phyloP scores from a whole-genome alignment of 92 coral and sea anemone species.

The Blastomussa wellsi region DNA sequence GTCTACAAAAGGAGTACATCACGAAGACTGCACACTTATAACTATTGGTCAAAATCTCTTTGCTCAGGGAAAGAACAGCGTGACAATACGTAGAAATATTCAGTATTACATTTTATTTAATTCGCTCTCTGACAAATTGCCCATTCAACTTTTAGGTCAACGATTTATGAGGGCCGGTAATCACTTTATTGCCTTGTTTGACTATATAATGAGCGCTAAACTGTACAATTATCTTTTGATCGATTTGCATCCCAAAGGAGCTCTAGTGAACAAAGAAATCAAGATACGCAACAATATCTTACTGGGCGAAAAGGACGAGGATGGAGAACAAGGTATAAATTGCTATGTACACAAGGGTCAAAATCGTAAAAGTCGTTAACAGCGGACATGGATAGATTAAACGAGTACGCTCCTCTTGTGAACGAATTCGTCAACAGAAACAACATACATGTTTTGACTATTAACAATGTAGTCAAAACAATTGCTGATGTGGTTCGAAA shows the following conservation, averaged over 20 bases:
- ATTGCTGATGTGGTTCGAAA: conserved; percentile 3
- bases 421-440: neutral
- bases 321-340: neutral
- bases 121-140: conserved; percentile 14
- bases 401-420: conserved; percentile 1
- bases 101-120: neutral
- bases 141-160: neutral
- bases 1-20: neutral
- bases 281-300: no score
- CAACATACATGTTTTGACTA: neutral
- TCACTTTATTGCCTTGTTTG: neutral
- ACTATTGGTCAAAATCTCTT: conserved; percentile 1
- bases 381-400: neutral
- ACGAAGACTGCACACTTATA: neutral
- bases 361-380: neutral
- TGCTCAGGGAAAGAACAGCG: conserved; percentile 2
- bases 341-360: neutral
- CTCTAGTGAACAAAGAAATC: neutral
- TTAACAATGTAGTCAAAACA: conserved; percentile 3
- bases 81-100: neutral
- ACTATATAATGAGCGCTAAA: neutral
- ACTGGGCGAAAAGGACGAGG: conserved; percentile 1
- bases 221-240: neutral
- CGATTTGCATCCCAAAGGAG: conserved; percentile 1
- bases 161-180: neutral